Evolutionary conservation across 2,797 vertebrate species (phyloP).

Genomic region (Trematomus bernacchii): DNA sequence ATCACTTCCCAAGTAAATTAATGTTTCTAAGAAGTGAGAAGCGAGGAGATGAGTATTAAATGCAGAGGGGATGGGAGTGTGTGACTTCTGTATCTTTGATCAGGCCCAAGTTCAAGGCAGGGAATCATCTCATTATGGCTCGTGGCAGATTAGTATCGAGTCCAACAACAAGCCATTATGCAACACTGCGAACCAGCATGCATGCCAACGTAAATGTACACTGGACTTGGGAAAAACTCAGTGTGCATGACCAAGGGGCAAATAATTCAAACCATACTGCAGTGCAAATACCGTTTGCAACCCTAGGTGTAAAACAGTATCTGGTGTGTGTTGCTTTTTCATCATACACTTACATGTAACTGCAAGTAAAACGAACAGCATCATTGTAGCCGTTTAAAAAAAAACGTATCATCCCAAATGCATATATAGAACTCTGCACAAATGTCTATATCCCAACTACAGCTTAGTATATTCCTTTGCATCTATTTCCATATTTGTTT

Average conservation of each 20-base stretch:
- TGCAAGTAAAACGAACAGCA: too few relatives aligned
- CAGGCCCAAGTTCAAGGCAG: constrained; percentile 76
- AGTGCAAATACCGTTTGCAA: neutral
- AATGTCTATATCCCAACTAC: too few relatives aligned
- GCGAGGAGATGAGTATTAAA: constrained; percentile 56
- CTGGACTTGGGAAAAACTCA: constrained; percentile 51
- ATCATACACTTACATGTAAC: constrained; percentile 1
- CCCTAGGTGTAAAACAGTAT: constrained; percentile 2
- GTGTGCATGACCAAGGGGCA: constrained; percentile 1
- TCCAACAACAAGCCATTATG: constrained; percentile 75
- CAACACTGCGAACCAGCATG: constrained; percentile 75
- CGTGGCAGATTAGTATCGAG: constrained; percentile 79
- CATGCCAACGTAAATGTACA: constrained; percentile 77
- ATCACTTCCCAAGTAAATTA: neutral
- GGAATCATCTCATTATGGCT: constrained; percentile 83
- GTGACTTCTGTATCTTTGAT: constrained; percentile 72
- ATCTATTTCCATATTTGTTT: too few relatives aligned
- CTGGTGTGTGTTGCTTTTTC: constrained; percentile 3
- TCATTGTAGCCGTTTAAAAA: too few relatives aligned
- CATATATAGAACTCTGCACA: too few relatives aligned
- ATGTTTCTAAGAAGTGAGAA: constrained; percentile 51
- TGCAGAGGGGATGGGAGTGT: constrained; percentile 61
- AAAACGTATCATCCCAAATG: too few relatives aligned
- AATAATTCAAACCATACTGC: constrained; percentile 7
- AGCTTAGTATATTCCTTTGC: too few relatives aligned